Base-by-base conservation (phyloP, 2,113 vertebrate species). In the Spheniscus mendiculus region DNA sequence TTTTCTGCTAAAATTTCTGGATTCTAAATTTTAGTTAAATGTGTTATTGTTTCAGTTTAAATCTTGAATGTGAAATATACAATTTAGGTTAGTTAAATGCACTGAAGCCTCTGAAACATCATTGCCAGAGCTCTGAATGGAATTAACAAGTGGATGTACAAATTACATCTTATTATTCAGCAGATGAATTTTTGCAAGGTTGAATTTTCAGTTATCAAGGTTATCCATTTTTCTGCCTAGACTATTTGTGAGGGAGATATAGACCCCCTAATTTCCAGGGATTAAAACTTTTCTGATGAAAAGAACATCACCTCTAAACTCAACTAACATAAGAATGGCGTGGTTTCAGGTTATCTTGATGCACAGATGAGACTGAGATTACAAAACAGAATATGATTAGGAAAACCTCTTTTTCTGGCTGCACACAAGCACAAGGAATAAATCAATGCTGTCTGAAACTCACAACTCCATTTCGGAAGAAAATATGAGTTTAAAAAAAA, bases 131-230 rank as follows among this genome's bases (percentile, higher is more conserved):
- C 38, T 95, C 25, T 86, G 67, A 95, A 91, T 56, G 20, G 40
- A 97, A 96, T 97, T 94, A 95, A 59, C 30, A 95, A 96, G 45
- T 69, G 34, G 58, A 87, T 91, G 78, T 70, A 80, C 55, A 97
- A 97, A 95, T 92, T 90, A 34, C 44, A 63, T 70, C 42, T 93
- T 96, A 90, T 90, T 93, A 96, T 95, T 97, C 91, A 97, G 76
- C 61, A 83, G 71, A 94, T 69, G 49, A 95, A 53, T 70, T 89
- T 97, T 96, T 94, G 30, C 89, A 96, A 97, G 70, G 87, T 93
- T 94, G 78, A 93, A 91, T 95, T 90, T 96, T 91, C 87, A 53
- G 19, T 94, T 93, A 96, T 93, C 92, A 96, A 93, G 81, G 61
- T 90, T 95, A 94, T 91, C 80, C 23, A 79, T 96, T 92, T 95